Base-by-base conservation (phyloP, 1,140 invertebrate species). In the Megathymus violae region DNA sequence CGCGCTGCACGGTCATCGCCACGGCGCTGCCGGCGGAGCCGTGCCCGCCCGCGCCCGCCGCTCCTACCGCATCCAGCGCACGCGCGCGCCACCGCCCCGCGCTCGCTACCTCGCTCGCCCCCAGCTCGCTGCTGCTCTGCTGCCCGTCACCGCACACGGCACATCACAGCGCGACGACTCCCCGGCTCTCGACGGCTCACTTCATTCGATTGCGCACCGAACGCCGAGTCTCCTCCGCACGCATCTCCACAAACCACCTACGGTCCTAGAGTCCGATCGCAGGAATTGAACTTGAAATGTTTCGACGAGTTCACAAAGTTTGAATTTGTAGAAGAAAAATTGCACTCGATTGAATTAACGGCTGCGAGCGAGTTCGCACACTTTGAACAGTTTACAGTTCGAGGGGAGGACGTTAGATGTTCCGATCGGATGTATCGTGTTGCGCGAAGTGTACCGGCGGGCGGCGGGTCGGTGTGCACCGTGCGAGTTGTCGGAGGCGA, bases 21-120 rank as follows among this genome's bases (percentile, higher is more conserved):
- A n/a, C n/a, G n/a, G n/a, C n/a, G n/a, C n/a, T n/a, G n/a, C n/a
- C n/a, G n/a, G n/a, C n/a, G n/a, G n/a, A n/a, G n/a, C n/a, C n/a
- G n/a, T n/a, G n/a, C n/a, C n/a, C n/a, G n/a, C n/a, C n/a, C n/a
- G n/a, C n/a, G n/a, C n/a, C n/a, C n/a, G n/a, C n/a, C n/a, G n/a
- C n/a, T n/a, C n/a, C n/a, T n/a, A 78, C 74, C 74, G 85, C 82
- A 85, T 85, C 84, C 80, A 82, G 79, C 76, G 81, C 83, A 70
- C 77, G 72, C 63, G 70, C 76, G 65, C 72, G 69, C 72, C 76
- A 81, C 77, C 76, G 66, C 71, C 77, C 72, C 67, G 58, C 69
- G 62, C 69, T 65, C 71, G 73, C 51, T 64, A 69, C 71, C 74
- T 77, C 80, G 75, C 78, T 72, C 46, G 72, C 80, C 75, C 79